phyloP scores from a whole-genome alignment of 2,113 vertebrate species.

The Chroicocephalus ridibundus region DNA sequence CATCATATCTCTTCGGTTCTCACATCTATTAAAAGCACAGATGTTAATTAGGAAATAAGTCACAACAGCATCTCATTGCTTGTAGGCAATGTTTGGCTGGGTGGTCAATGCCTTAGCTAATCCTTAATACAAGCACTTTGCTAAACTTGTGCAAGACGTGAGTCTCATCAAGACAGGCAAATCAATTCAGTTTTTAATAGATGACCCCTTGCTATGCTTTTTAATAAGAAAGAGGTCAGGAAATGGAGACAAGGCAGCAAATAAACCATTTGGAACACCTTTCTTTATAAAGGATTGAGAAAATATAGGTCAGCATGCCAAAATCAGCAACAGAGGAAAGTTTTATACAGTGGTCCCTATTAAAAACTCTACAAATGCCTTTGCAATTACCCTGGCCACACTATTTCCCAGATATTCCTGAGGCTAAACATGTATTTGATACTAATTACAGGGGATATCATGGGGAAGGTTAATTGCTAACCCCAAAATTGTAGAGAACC shows the following conservation, averaged over 20 bases:
- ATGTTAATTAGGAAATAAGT: background rate
- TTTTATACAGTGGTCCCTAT: background rate
- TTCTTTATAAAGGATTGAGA: background rate
- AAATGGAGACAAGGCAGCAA: background rate
- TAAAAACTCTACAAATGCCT: slow-evolving; percentile 4
- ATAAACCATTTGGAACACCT: background rate
- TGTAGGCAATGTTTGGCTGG: background rate
- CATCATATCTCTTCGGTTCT: background rate
- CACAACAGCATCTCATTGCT: background rate
- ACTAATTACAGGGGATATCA: background rate
- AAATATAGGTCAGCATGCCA: background rate
- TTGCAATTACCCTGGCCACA: background rate
- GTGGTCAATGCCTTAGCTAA: background rate
- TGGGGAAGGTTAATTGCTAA: background rate
- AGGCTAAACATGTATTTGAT: background rate
- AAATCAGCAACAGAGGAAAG: background rate
- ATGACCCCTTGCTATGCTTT: background rate
- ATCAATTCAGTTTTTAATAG: background rate
- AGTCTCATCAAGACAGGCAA: background rate
- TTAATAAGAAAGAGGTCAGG: background rate
- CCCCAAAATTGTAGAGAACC: background rate
- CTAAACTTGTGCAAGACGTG: background rate
- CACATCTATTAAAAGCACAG: background rate
- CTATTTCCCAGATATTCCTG: background rate
- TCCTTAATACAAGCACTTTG: background rate